These are phyloP conservation scores for Nebria ingens DNA, from an alignment of 1,140 invertebrate genomes.

Conservation along the genomic window DNA sequence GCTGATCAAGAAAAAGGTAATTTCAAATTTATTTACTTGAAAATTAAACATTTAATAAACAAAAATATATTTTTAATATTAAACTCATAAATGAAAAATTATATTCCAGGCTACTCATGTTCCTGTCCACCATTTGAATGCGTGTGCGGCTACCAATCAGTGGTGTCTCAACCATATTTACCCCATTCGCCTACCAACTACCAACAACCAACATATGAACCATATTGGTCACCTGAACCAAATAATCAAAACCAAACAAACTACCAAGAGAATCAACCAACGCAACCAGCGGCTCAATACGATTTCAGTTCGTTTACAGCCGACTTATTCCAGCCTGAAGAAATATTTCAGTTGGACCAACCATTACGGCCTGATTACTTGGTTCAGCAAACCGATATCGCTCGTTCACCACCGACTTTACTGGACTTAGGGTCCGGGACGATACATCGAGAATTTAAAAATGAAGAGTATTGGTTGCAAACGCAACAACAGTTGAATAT, in stretches of 20 bases:
- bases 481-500: slow-evolving; percentile 20
- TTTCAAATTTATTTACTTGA: slow-evolving; percentile 11
- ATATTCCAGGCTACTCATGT: slow-evolving; percentile 43
- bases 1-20: slow-evolving; percentile 44
- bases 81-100: not conserved
- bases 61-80: slow-evolving; percentile 3
- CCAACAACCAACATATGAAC: slow-evolving; percentile 19
- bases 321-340: slow-evolving; percentile 65
- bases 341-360: slow-evolving; percentile 67
- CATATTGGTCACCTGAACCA: slow-evolving; percentile 20
- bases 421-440: slow-evolving; percentile 59
- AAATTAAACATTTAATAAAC: not conserved
- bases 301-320: slow-evolving; percentile 45
- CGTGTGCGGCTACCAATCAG: slow-evolving; percentile 37
- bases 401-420: slow-evolving; percentile 54
- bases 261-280: slow-evolving; percentile 16
- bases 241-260: slow-evolving; percentile 26
- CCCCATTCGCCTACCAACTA: slow-evolving; percentile 13
- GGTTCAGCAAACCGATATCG: slow-evolving; percentile 36
- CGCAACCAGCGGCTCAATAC: slow-evolving; percentile 19
- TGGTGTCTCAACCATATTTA: slow-evolving; percentile 27
- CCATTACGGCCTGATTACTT: slow-evolving; percentile 52
- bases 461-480: slow-evolving; percentile 36
- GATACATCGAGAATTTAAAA: slow-evolving; percentile 42
- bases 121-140: slow-evolving; percentile 56